Evolutionary conservation across 2,113 vertebrate species (phyloP), one percentile per base, ranked within the genome.

Genomic region (Pangasianodon gigas): DNA sequence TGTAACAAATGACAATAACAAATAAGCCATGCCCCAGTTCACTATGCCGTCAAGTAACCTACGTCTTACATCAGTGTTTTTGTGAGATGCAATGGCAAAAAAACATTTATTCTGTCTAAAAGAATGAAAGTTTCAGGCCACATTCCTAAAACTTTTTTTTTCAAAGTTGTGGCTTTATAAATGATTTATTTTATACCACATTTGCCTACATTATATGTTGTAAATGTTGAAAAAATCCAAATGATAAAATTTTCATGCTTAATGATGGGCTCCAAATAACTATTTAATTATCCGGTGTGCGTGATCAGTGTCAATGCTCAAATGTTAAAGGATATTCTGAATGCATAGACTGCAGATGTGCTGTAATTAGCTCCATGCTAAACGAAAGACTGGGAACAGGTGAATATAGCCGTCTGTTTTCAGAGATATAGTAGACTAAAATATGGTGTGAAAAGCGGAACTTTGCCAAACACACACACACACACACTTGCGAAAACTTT

Each of bases 321-420:
- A 29, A 75, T 46, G 86, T 89, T 80, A 75, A 89, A 52, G 62
- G 51, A 44, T 90, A 85, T 62, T 90, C 67, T 90, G 94, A 88
- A 87, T 85, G 80, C 71, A 81, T 80, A 65, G 84, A 85, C 82
- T 89, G 93, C 94, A 87, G 93, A 94, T 93, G 92, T 93, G 81
- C 91, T 86, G 90, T 94, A 95, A 95, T 95, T 94, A 95, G 93
- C 93, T 19, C 56, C 54, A 54, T 29, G n/a, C 24, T 58, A 88
- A 89, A 91, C 56, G 48, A 69, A 65, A 83, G 82, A 85, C 21
- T 65, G 54, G 24, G 1, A 54, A 83, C 84, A 81, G 88, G 44
- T 91, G 84, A 26, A 86, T 71, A 87, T 19, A 52, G 21, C 62
- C 51, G 77, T 90, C 89, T 91, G 89, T 87, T 52, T 85, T 41